Base-by-base conservation (phyloP, 2,888 invertebrate genomes). In the Rhyacophila evoluta region DNA sequence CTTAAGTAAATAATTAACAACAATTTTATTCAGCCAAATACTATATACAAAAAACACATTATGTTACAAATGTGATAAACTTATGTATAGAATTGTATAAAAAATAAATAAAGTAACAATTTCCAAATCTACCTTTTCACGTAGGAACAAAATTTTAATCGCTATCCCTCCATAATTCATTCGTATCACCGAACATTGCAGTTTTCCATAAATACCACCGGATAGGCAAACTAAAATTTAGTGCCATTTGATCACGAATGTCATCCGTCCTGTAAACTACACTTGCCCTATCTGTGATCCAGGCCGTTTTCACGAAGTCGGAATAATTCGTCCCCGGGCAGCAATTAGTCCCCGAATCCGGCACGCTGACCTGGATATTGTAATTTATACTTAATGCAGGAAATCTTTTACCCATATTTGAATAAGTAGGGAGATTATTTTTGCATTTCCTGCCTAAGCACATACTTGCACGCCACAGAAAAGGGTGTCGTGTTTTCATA, bases 311-410 rank as follows among this genome's bases (percentile, higher is more conserved):
- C 19, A 4, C 19, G 55, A 55, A 19, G 25, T 25, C 55, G 19
- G 25, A 55, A 25, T 55, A 55, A 55, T 55, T 55, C 55, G 55
- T 55, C 55, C 55, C 55, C 55, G 55, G 55, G 55, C 25, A 1
- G 25, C 19, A 55, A 55, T 55, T 55, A 55, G 55, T 55, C 15
- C 55, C 15, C 12, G 25, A 55, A 19, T 19, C 55, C 55, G 10
- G 55, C 55, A 55, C 15, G 19, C 19, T 55, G 19, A 55, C 55
- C 55, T 19, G 29, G 29, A 33, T 33, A 33, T 4, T 33, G 29
- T 33, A 4, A 55, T 55, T 55, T 55, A 55, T 55, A 55, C 55
- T 10, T 8, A 10, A 55, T 55, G 55, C 55, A 55, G 55, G 19
- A 55, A 19, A 55, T 55, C 19, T 55, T 19, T 19, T 19, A 19